Conservation (phyloP, 2,888 invertebrate genomes). For the Monopis laevigella region DNA sequence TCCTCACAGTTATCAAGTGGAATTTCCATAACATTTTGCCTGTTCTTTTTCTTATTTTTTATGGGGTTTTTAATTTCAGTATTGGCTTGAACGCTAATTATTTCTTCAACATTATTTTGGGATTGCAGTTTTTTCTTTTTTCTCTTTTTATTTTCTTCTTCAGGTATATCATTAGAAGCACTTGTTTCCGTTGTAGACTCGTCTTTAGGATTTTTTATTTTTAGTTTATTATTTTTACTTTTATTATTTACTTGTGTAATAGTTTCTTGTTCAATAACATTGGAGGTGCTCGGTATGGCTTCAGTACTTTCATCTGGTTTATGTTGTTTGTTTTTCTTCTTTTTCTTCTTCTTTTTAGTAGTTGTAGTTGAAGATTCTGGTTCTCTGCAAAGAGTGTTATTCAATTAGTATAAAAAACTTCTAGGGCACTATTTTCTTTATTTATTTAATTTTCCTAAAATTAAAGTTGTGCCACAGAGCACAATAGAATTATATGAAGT, state of each 20-base stretch:
- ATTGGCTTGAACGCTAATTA: constrained; percentile 12
- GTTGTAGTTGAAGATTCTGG: constrained; percentile 28
- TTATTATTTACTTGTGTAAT: neutral
- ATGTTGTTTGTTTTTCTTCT: constrained; percentile 23
- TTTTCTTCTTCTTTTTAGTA: constrained; percentile 23
- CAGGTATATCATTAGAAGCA: neutral
- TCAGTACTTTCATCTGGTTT: constrained; percentile 12
- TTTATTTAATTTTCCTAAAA: too few species aligned
- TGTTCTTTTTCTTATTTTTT: constrained; percentile 25
- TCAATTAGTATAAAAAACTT: too few species aligned
- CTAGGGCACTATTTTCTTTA: too few species aligned
- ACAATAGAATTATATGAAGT: too few species aligned
- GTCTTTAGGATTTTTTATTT: constrained; percentile 22
- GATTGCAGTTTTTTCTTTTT: too few species aligned
- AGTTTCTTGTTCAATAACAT: constrained; percentile 15
- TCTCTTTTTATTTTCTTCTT: neutral
- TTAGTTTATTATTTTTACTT: constrained; percentile 9
- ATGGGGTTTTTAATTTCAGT: constrained; percentile 25
- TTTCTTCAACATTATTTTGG: constrained; percentile 35
- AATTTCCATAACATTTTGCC: constrained; percentile 22
- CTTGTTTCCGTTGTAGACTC: neutral
- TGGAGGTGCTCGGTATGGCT: constrained; percentile 16
- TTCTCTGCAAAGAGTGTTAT: constrained; percentile 32
- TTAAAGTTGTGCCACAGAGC: too few species aligned
- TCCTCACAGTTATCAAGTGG: neutral